Evolutionary conservation across 2,113 vertebrate species (phyloP), one percentile per base, ranked within the genome.

Genomic region (Argyrosomus japonicus): DNA sequence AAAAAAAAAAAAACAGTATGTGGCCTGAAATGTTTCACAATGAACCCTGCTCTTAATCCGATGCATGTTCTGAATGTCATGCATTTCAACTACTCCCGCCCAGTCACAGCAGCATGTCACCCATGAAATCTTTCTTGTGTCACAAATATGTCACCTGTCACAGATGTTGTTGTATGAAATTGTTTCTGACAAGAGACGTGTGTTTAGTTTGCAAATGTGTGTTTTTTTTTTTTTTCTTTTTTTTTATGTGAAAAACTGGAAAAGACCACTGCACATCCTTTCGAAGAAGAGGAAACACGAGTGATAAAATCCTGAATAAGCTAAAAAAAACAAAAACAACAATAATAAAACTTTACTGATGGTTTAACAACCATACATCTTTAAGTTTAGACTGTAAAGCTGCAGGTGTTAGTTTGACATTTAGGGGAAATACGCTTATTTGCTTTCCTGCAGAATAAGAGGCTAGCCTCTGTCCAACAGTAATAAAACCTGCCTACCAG

Each of bases 201-300:
- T 81, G 58, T 81, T 81, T 58, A 53, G 63, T 88, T 88, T 83
- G 76, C 86, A 61, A 69, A 75, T 73, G 48, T 79, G 61, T 68
- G 68, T 63, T 83, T 86, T 74, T 86, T 54, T 63, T 47, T 68
- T 83, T 36, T 83, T 83, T 75, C 86, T 53, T 58, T 77, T 57
- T 77, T 77, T 81, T 74, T 56, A 84, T 81, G 92, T 92, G 84
- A 88, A 87, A 83, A 93, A 93, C 94, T 94, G 91, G 92, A 93
- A 91, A 89, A 93, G 93, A 93, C 94, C 94, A 95, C 95, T 93
- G 91, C 63, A 82, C 87, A n/a, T 91, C 81, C 69, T 64, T 82
- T 75, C 60, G 63, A 80, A 67, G 82, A 77, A 75, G 83, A 83
- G 58, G 74, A 87, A 65, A 85, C 51, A 73, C 5, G 61, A 85